Conservation (phyloP, 1,140 invertebrate species). For the Centruroides vittatus region DNA sequence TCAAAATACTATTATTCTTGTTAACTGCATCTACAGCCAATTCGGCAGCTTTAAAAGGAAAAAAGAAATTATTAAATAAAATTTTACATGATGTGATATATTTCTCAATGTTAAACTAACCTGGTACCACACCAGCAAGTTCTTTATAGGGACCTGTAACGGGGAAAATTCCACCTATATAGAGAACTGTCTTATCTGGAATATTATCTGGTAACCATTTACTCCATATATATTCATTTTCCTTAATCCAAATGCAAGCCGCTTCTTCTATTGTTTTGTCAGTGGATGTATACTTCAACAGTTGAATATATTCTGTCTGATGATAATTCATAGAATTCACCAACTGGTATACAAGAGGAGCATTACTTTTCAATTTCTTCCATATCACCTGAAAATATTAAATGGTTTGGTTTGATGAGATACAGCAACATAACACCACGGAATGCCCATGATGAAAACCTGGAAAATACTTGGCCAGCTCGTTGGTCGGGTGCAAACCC, state of each 20-base stretch:
- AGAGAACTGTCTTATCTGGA: constrained; percentile 36
- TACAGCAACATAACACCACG: neutral
- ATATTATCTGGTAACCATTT: constrained; percentile 39
- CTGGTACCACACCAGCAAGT: constrained; percentile 43
- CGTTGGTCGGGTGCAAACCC: no score
- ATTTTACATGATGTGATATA: no score
- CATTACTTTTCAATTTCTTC: constrained; percentile 5
- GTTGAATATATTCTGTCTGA: constrained; percentile 35
- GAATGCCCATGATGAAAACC: no score
- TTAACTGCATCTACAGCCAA: constrained; percentile 54
- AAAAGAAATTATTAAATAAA: no score
- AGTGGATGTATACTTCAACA: constrained; percentile 29
- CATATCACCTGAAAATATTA: constrained; percentile 8
- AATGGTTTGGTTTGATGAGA: neutral
- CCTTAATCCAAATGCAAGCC: constrained; percentile 52
- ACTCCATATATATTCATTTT: constrained; percentile 36
- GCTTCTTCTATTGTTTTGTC: constrained; percentile 30
- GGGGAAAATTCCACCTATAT: constrained; percentile 65
- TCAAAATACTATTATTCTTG: constrained; percentile 37
- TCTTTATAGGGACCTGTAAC: constrained; percentile 40
- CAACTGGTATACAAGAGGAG: constrained; percentile 27
- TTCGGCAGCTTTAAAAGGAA: constrained; percentile 36
- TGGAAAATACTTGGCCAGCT: no score
- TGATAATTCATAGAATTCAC: constrained; percentile 41
- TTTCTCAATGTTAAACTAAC: constrained; percentile 20